A percentile compares a stretch with the other conserved stretches of the same genome.
Conservation (phyloP, 2,888 invertebrate genomes). For the Phragmatobia fuliginosa region DNA sequence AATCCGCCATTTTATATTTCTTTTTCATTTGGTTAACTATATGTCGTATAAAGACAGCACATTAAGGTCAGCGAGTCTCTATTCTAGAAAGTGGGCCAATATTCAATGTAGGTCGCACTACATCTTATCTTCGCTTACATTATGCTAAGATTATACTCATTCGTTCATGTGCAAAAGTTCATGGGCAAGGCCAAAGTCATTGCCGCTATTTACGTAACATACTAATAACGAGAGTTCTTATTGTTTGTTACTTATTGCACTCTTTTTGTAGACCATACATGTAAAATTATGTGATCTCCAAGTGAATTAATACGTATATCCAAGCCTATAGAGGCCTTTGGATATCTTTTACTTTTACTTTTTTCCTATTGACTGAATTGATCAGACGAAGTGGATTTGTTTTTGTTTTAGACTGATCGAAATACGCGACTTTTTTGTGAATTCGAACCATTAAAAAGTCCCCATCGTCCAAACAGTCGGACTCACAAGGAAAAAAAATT, state of each 20-base stretch:
- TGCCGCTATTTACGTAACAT: slow-evolving; percentile 39
- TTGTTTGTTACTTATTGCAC: slow-evolving; percentile 17
- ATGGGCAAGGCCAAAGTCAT: slow-evolving; percentile 49
- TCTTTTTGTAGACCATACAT: too few species aligned
- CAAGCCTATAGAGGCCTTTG: too few species aligned
- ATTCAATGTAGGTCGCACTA: slow-evolving; percentile 7
- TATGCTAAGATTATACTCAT: not conserved
- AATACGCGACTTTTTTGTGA: too few species aligned
- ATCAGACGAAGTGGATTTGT: too few species aligned
- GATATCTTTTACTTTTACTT: too few species aligned
- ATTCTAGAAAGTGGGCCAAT: slow-evolving; percentile 11
- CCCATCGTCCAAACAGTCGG: too few species aligned
- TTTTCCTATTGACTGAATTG: too few species aligned
- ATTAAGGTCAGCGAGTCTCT: slow-evolving; percentile 3
- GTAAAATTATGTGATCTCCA: too few species aligned
- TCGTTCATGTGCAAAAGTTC: slow-evolving; percentile 29
- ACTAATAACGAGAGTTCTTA: slow-evolving; percentile 16
- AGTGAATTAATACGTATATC: too few species aligned
- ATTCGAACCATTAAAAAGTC: too few species aligned
- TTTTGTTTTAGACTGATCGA: too few species aligned
- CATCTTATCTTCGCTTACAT: slow-evolving; percentile 1
- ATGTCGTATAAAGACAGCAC: not conserved
- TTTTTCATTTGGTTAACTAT: not conserved
- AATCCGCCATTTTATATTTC: not conserved
- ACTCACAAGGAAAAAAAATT: too few species aligned